phyloP scores from a whole-genome alignment of 2,888 invertebrate genomes.

The Arrhopalites spinosus region DNA sequence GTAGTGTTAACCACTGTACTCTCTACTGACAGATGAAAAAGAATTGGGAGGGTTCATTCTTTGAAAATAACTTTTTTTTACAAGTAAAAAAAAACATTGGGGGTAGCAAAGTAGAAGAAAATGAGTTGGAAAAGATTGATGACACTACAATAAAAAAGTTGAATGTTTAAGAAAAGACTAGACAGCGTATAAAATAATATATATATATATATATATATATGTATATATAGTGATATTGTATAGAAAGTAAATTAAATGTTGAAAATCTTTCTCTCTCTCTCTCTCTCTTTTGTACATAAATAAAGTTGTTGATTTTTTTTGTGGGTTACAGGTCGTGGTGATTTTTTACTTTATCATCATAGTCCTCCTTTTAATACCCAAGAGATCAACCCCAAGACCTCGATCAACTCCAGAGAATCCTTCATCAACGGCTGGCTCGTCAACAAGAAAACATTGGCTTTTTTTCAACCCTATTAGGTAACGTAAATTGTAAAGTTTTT shows the following conservation, averaged over 20 bases:
- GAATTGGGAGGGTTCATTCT: too few relatives aligned
- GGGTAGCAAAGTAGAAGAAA: too few relatives aligned
- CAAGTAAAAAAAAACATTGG: too few relatives aligned
- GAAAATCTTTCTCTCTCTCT: too few relatives aligned
- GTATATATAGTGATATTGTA: too few relatives aligned
- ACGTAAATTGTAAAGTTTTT: background rate
- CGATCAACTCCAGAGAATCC: constrained; percentile 27
- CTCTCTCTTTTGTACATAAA: background rate
- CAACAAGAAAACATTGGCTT: constrained; percentile 55
- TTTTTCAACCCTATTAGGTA: constrained; percentile 54
- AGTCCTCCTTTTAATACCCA: constrained; percentile 58
- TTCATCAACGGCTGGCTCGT: constrained; percentile 38
- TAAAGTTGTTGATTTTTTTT: background rate
- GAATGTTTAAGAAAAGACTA: background rate
- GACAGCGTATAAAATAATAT: too few relatives aligned
- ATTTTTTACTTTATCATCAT: constrained; percentile 59
- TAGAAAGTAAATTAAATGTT: too few relatives aligned
- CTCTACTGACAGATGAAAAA: too few relatives aligned
- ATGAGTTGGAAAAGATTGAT: background rate
- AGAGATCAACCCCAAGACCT: constrained; percentile 36
- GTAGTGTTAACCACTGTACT: too few relatives aligned
- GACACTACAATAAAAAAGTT: background rate
- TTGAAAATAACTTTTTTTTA: too few relatives aligned
- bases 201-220: too few relatives aligned
- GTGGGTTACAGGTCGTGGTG: constrained; percentile 57